phyloP scores from a whole-genome alignment of 2,113 vertebrate genomes.

The Chamaetylas fuelleborni region DNA sequence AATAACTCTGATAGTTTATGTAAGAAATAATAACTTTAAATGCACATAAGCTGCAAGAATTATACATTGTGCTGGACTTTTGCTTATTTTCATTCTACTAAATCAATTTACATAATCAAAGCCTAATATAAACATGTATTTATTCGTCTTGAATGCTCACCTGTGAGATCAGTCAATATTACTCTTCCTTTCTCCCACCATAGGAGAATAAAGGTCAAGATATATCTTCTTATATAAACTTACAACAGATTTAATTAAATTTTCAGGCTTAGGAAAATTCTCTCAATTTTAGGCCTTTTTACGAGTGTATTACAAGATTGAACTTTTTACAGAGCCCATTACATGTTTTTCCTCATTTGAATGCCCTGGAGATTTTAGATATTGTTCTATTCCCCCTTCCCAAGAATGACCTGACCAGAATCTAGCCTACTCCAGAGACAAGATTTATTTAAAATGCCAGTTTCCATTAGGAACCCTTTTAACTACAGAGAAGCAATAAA shows the following conservation, averaged over 20 bases:
- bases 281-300: not conserved
- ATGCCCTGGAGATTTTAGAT: not conserved
- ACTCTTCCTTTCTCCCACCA: not conserved
- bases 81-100: not conserved
- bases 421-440: not conserved
- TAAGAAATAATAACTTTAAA: not conserved
- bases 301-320: not conserved
- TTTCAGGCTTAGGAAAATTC: not conserved
- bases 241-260: not conserved
- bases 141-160: not conserved
- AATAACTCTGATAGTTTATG: not conserved
- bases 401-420: not conserved
- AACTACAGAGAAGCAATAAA: not conserved
- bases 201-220: not conserved
- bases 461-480: not conserved
- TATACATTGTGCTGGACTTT: not conserved
- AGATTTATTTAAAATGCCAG: conserved; percentile 2
- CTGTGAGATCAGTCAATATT: not conserved
- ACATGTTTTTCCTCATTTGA: not conserved
- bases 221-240: not conserved
- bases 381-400: not conserved
- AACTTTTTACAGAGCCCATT: not conserved
- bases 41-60: not conserved
- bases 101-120: not conserved
- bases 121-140: not conserved